Conservation (phyloP, 1,140 invertebrate genomes). For the Drosophila lacertosa region DNA sequence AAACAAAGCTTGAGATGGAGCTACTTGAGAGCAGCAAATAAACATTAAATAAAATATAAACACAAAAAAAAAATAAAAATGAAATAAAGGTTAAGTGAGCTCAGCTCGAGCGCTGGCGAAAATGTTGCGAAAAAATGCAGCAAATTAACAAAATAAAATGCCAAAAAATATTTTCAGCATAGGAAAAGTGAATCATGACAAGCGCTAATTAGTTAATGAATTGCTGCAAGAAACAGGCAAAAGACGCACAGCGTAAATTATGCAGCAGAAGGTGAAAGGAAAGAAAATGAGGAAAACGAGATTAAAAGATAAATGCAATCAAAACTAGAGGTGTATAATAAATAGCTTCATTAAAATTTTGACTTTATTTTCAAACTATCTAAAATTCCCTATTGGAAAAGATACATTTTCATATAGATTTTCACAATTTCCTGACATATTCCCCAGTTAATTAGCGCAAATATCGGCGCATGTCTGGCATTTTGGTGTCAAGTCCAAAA, state of each 20-base stretch:
- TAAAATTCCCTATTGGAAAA: background rate
- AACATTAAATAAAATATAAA: slow-evolving; percentile 24
- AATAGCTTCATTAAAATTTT: too few species aligned
- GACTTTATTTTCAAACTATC: too few species aligned
- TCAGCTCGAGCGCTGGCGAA: slow-evolving; percentile 25
- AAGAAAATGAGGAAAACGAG: background rate
- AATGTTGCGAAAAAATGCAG: slow-evolving; percentile 51
- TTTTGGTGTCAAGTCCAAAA: slow-evolving; percentile 67
- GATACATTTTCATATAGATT: background rate
- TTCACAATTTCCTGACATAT: slow-evolving; percentile 10
- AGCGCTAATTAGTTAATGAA: slow-evolving; percentile 69
- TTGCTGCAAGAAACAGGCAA: slow-evolving; percentile 27
- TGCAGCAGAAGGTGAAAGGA: slow-evolving; percentile 10
- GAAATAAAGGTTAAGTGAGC: slow-evolving; percentile 61
- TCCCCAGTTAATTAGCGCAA: slow-evolving; percentile 58
- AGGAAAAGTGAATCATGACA: slow-evolving; percentile 60
- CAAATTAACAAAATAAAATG: slow-evolving; percentile 27
- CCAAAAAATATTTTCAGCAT: slow-evolving; percentile 8
- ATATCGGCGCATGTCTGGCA: slow-evolving; percentile 42
- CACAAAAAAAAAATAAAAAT: slow-evolving; percentile 34
- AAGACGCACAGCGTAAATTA: background rate
- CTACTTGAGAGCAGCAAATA: slow-evolving; percentile 18
- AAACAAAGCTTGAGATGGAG: slow-evolving; percentile 41
- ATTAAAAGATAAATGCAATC: slow-evolving; percentile 7
- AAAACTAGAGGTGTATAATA: too few species aligned